Evolutionary conservation across 2,888 invertebrate genomes (phyloP), one percentile per base, ranked within the genome.

Genomic region (Cordilura impudica): DNA sequence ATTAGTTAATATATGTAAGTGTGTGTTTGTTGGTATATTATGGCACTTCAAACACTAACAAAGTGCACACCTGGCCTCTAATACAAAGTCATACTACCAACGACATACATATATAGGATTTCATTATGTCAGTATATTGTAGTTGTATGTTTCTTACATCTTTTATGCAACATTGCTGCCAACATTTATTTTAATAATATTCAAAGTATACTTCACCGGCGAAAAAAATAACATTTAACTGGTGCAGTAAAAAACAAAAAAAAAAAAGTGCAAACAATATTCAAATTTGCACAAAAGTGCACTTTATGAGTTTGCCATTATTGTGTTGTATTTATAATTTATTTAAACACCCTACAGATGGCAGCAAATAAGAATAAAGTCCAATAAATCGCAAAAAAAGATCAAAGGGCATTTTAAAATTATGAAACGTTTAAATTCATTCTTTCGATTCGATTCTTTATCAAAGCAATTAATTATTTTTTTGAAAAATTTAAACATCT

Each of bases 161-260:
- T 75, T 75, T 71, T 71, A 53, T 75, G 66, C 78, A 70, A 71
- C 66, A 75, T 71, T 79, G 61, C 75, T 61, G 61, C 56, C 75
- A 75, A 79, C 71, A 81, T 78, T 81, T 81, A 81, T 81, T 75
- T 69, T 71, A 81, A 81, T 81, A 81, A 78, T 75, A 75, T 81
- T 78, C 71, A 75, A 81, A 78, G 71, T 71, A n/a, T n/a, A 70
- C 77, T 70, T 51, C 47, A 31, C 26, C n/a, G n/a, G 19, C n/a
- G 21, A 6, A 58, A n/a, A 31, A 45, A 51, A 53, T 51, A 18
- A 45, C 14, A 35, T 23, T 14, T 26, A 51, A 35, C 49, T 54
- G 56, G 7, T 43, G 35, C 14, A n/a, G n/a, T 3, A n/a, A n/a
- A n/a, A 2, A 4, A 4, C 23, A 26, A 12, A 43, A 21, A 66